Evolutionary conservation across 1,140 invertebrate species (phyloP).

Genomic region (Dendrolimus kikuchii): DNA sequence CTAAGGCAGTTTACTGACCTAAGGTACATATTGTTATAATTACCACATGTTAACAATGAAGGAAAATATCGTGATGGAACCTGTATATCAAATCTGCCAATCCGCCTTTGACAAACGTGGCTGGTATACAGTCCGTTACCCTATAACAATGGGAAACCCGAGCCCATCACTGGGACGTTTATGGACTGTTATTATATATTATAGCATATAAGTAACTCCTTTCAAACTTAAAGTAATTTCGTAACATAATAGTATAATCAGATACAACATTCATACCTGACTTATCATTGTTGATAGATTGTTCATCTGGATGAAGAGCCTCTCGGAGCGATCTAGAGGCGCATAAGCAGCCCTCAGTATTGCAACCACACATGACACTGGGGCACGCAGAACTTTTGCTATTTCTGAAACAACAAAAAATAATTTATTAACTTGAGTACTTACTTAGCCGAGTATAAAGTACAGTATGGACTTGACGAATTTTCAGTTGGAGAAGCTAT

Average conservation of each 20-base stretch:
- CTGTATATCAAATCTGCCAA: too few species aligned
- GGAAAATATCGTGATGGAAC: too few species aligned
- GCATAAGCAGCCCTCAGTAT: slow-evolving; percentile 70
- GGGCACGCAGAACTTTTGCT: slow-evolving; percentile 60
- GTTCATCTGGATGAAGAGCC: slow-evolving; percentile 76
- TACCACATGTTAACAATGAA: too few species aligned
- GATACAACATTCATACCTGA: slow-evolving; percentile 65
- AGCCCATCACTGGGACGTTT: too few species aligned
- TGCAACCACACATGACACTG: slow-evolving; percentile 38
- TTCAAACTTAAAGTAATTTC: not conserved
- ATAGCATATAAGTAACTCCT: slow-evolving; percentile 3
- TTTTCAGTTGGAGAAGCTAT: not conserved
- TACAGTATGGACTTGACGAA: not conserved
- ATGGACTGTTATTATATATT: not conserved
- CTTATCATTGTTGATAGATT: slow-evolving; percentile 79
- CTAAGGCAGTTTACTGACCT: too few species aligned
- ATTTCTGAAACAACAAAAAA: slow-evolving; percentile 54
- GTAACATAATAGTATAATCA: not conserved
- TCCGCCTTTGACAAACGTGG: too few species aligned
- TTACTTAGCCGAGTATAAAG: not conserved
- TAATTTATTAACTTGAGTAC: not conserved
- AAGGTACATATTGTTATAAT: too few species aligned
- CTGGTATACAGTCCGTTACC: too few species aligned
- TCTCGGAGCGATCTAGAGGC: slow-evolving; percentile 75
- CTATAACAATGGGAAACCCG: too few species aligned